These are phyloP conservation scores for Leptoclinus maculatus DNA, from an alignment of 2,797 vertebrate species.

Conservation along the genomic window DNA sequence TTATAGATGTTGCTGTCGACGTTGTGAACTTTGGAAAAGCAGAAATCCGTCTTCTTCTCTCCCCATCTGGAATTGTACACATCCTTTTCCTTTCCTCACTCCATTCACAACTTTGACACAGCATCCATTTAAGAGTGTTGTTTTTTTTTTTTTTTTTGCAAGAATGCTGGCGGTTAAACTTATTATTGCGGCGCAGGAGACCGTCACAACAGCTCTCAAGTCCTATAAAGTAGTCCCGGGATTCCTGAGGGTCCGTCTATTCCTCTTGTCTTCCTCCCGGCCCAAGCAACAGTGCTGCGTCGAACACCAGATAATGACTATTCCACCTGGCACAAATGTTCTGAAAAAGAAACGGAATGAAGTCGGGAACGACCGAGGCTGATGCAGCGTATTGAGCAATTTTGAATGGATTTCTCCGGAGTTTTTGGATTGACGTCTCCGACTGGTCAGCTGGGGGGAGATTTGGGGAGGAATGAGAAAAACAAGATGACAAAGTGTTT, in stretches of 20 bases:
- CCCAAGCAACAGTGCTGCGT: conserved; percentile 26
- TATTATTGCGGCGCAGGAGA: conserved; percentile 44
- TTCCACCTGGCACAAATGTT: conserved; percentile 67
- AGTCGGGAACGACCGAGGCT: conserved; percentile 14
- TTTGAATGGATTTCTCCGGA: conserved; percentile 31
- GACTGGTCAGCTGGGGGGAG: conserved; percentile 17
- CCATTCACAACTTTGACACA: conserved; percentile 8
- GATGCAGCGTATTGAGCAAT: conserved; percentile 20
- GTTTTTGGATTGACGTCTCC: conserved; percentile 21
- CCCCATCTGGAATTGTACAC: conserved; percentile 33
- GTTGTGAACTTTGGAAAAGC: conserved; percentile 13
- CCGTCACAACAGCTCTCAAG: conserved; percentile 39
- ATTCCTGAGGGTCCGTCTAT: conserved; percentile 53
- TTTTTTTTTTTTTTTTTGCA: conserved; percentile 24
- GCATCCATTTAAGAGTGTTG: conserved; percentile 8
- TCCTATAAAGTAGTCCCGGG: conserved; percentile 59
- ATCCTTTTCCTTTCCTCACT: conserved; percentile 5
- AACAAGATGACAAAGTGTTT: conserved; percentile 41
- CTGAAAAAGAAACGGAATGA: conserved; percentile 45
- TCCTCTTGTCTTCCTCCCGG: conserved; percentile 45
- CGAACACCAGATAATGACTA: conserved; percentile 60
- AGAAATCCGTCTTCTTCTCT: not conserved
- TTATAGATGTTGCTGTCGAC: conserved; percentile 29
- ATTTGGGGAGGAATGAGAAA: conserved; percentile 35
- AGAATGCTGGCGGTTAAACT: conserved; percentile 26